These are phyloP conservation scores for Smithornis capensis DNA, from an alignment of 2,113 vertebrate genomes.

Conservation along the genomic window DNA sequence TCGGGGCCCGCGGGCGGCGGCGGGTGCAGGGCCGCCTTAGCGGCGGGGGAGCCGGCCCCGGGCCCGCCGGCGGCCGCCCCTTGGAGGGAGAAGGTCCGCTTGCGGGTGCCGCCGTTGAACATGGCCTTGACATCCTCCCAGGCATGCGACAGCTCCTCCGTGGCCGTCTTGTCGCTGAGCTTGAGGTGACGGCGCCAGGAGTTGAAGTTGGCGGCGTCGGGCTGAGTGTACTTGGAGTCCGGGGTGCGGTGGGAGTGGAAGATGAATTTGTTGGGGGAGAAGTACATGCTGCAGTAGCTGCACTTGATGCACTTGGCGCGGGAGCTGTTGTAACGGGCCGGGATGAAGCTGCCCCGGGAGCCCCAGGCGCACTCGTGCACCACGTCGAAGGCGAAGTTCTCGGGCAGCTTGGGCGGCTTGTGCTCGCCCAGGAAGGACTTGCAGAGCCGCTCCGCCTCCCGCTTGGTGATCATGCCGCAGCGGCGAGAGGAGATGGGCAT, in stretches of 20 bases:
- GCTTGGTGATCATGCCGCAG: constrained; percentile 96
- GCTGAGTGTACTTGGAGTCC: constrained; percentile 95
- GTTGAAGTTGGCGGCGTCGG: constrained; percentile 98
- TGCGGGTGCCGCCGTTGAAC: constrained; percentile 96
- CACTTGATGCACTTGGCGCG: constrained; percentile 97
- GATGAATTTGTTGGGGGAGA: constrained; percentile 98
- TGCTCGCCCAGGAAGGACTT: constrained; percentile 94
- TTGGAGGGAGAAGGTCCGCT: constrained; percentile 87
- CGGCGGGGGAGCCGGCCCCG: constrained; percentile 6
- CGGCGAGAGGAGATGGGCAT: constrained; percentile 94
- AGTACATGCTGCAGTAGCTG: constrained; percentile 95
- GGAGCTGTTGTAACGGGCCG: constrained; percentile 95
- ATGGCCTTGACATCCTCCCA: constrained; percentile 99
- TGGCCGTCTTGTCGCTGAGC: constrained; percentile 63
- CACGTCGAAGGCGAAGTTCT: constrained; percentile 95
- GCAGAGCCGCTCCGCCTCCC: constrained; percentile 92
- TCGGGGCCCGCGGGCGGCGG: constrained; percentile 39
- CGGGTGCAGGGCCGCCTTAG: constrained; percentile 33
- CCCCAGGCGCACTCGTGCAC: constrained; percentile 94
- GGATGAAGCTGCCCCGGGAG: constrained; percentile 91
- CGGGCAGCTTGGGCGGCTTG: constrained; percentile 88
- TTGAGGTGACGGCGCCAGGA: constrained; percentile 96
- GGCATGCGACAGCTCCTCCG: constrained; percentile 87
- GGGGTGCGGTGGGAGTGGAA: constrained; percentile 95
- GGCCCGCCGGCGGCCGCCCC: constrained; percentile 55